Evolutionary conservation across 2,797 vertebrate species (phyloP), one percentile per base, ranked within the genome.

Genomic region (Fistularia commersonii): DNA sequence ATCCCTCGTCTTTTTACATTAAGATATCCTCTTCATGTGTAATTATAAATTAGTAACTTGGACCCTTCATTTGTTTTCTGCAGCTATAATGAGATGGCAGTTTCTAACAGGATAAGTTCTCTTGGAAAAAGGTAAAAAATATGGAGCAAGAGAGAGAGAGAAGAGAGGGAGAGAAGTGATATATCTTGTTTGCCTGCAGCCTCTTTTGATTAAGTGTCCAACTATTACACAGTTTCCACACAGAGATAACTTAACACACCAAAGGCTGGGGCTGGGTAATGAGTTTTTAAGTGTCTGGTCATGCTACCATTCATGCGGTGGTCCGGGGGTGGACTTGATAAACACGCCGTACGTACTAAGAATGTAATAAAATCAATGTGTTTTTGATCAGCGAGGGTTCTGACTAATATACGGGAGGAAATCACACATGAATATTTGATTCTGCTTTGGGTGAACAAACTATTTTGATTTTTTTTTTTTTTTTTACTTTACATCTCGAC

Each of bases 161-260:
- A 23, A 4, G 66, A 69, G 51, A 54, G 60, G 63, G 54, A 66
- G 39, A 57, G 50, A 51, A 41, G 57, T 73, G 64, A 82, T 76
- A 64, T 66, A 79, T 82, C 57, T 64, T 71, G 63, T 77, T 69
- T 69, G 56, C 54, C 64, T 75, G 57, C 62, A 60, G 46, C 64
- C 54, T 67, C 59, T 69, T 85, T 74, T 84, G 78, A 86, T 84
- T 54, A 38, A 23, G 31, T 33, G 38, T 87, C 86, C 83, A 84
- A 84, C 57, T 38, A 83, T 58, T 90, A 80, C 73, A 85, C 66
- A 72, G 76, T 68, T 69, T 83, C 72, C 45, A 48, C 44, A 81
- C 74, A 71, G 76, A 48, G 56, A 44, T 65, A 44, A 66, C 57
- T 69, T 61, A 51, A 61, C 64, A 60, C 64, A 45, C 31, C 69